A percentile compares a stretch with the other conserved stretches of the same genome.
phyloP scores from a whole-genome alignment of 2,888 invertebrate genomes.

The Eristalinus aeneus region DNA sequence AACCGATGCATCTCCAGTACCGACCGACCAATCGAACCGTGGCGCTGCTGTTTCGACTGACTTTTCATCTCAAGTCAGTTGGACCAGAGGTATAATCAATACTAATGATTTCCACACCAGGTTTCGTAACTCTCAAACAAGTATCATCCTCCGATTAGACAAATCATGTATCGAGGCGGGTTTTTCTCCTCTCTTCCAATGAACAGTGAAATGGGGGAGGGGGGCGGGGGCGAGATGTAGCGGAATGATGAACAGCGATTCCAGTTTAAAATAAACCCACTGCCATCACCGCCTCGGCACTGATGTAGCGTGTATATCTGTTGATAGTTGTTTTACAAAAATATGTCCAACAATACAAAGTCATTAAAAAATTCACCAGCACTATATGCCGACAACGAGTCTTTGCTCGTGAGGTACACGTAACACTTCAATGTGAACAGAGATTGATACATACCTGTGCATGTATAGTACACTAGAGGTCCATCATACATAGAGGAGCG shows the following conservation, averaged over 20 bases:
- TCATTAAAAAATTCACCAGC: conserved; percentile 52
- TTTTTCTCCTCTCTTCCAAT: conserved; percentile 7
- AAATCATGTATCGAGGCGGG: conserved; percentile 43
- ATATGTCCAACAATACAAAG: conserved; percentile 62
- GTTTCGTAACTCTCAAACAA: conserved; percentile 64
- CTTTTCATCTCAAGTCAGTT: neutral
- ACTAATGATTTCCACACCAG: conserved; percentile 19
- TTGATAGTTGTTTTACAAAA: conserved; percentile 50
- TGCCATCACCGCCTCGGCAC: neutral
- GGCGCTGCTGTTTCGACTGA: neutral
- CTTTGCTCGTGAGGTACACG: conserved; percentile 52
- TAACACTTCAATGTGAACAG: conserved; percentile 46
- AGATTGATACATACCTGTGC: conserved; percentile 4
- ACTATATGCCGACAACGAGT: conserved; percentile 39
- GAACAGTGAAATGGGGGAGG: neutral
- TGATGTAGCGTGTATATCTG: conserved; percentile 35
- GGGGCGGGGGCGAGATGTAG: neutral
- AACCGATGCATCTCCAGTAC: conserved; percentile 46
- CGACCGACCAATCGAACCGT: neutral
- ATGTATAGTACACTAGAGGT: conserved; percentile 20
- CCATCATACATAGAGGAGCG: conserved; percentile 38
- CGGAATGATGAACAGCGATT: conserved; percentile 22
- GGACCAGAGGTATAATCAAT: conserved; percentile 24
- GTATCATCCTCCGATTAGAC: conserved; percentile 64
- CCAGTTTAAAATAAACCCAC: conserved; percentile 44